Evolutionary conservation across 2,113 vertebrate species (phyloP).

Genomic region (Tretioscincus oriximinensis): DNA sequence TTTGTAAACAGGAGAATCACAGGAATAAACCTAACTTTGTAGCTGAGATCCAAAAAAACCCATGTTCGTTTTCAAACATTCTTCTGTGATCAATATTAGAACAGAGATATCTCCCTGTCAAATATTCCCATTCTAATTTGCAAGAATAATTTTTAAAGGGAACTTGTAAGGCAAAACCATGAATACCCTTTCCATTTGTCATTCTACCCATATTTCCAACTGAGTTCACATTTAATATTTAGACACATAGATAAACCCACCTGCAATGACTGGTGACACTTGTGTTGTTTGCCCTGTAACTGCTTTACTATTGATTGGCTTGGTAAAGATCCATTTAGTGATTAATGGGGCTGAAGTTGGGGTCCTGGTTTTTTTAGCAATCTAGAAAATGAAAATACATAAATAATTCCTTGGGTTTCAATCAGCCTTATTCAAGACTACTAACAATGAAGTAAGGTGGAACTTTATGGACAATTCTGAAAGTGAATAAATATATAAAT

Average conservation of each 20-base stretch:
- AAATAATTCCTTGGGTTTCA: constrained; percentile 39
- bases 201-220: neutral
- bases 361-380: constrained; percentile 90
- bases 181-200: neutral
- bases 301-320: constrained; percentile 94
- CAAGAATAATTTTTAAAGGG: neutral
- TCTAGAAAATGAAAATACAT: constrained; percentile 72
- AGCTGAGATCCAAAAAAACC: neutral
- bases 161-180: neutral
- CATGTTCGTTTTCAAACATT: neutral
- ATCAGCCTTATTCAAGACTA: neutral
- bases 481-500: too few species aligned
- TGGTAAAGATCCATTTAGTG: constrained; percentile 95
- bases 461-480: too few species aligned
- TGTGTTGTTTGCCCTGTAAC: constrained; percentile 86
- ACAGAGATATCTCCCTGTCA: neutral
- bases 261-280: constrained; percentile 86
- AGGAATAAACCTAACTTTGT: neutral
- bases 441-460: neutral
- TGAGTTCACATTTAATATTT: neutral
- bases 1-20: neutral
- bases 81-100: neutral
- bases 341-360: constrained; percentile 91
- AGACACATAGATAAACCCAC: constrained; percentile 69
- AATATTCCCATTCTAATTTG: neutral